phyloP scores from a whole-genome alignment of 2,113 vertebrate species.

The Xiphophorus hellerii region DNA sequence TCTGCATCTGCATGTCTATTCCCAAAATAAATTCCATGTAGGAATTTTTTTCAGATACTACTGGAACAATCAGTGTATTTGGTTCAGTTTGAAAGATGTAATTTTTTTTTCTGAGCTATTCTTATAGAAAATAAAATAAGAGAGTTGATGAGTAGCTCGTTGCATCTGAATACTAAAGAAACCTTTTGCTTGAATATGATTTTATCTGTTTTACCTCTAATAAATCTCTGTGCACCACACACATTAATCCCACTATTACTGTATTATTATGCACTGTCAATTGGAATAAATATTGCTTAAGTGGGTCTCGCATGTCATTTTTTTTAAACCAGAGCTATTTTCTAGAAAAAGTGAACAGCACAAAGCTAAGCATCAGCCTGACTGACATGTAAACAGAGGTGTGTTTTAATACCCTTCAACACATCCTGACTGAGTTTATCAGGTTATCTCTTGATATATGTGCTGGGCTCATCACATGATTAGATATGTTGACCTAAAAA shows the following conservation, averaged over 20 bases:
- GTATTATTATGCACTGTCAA: conserved; percentile 77
- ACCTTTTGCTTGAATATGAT: conserved; percentile 38
- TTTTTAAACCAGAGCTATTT: background rate
- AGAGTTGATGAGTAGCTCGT: conserved; percentile 25
- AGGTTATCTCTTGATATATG: background rate
- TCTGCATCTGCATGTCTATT: conserved; percentile 30
- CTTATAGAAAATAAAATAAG: conserved; percentile 25
- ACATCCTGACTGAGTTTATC: conserved; percentile 17
- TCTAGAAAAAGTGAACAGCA: background rate
- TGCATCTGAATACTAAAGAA: conserved; percentile 42
- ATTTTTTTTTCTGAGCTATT: conserved; percentile 13
- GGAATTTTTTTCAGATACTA: conserved; percentile 24
- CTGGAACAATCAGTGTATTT: conserved; percentile 14
- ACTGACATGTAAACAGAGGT: conserved; percentile 5
- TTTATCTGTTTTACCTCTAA: conserved; percentile 35
- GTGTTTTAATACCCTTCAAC: conserved; percentile 62
- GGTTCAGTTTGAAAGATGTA: conserved; percentile 12
- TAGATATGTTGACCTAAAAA: conserved; percentile 31
- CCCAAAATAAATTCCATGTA: conserved; percentile 16
- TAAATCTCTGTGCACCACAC: conserved; percentile 34
- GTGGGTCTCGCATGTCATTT: conserved; percentile 45
- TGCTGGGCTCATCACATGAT: conserved; percentile 14
- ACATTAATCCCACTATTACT: conserved; percentile 69
- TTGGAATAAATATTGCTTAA: conserved; percentile 73
- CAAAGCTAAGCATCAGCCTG: conserved; percentile 8